Percentiles rank a stretch among this genome's conserved stretches.
phyloP scores from a whole-genome alignment of 2,888 invertebrate species.

The Apodemia duryi region DNA sequence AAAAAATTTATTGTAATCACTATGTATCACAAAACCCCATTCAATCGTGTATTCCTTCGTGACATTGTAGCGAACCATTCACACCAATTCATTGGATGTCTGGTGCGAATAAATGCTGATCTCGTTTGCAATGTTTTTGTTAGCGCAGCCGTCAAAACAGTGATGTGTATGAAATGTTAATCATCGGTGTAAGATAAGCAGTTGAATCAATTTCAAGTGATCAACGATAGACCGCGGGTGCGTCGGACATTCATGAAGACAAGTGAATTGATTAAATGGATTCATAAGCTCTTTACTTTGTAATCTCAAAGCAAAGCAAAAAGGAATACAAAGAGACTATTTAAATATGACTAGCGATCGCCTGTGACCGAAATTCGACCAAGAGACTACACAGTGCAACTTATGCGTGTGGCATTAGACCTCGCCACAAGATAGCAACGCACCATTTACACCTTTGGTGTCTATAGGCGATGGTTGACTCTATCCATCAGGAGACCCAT shows the following conservation, averaged over 20 bases:
- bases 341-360: too few relatives aligned
- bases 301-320: too few relatives aligned
- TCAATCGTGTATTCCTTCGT: neutral
- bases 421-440: too few relatives aligned
- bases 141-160: slow-evolving; percentile 16
- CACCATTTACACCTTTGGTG: too few relatives aligned
- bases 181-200: slow-evolving; percentile 18
- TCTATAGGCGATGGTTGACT: too few relatives aligned
- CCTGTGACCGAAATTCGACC: too few relatives aligned
- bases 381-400: too few relatives aligned
- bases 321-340: too few relatives aligned
- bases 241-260: slow-evolving; percentile 16
- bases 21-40: neutral
- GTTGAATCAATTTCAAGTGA: slow-evolving; percentile 18
- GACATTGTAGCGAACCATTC: neutral
- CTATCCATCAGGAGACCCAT: too few relatives aligned
- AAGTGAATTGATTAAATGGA: neutral
- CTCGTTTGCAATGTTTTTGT: neutral
- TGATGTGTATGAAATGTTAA: slow-evolving; percentile 19
- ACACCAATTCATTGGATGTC: neutral
- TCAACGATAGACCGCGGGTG: slow-evolving; percentile 13
- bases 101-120: neutral
- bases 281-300: neutral
- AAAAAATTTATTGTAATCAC: too few relatives aligned
- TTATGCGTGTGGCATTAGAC: too few relatives aligned